A percentile compares a stretch with the other conserved stretches of the same genome.
These are phyloP conservation scores for Melanerpes aurifrons DNA, from an alignment of 2,113 vertebrate genomes.

Conservation along the genomic window DNA sequence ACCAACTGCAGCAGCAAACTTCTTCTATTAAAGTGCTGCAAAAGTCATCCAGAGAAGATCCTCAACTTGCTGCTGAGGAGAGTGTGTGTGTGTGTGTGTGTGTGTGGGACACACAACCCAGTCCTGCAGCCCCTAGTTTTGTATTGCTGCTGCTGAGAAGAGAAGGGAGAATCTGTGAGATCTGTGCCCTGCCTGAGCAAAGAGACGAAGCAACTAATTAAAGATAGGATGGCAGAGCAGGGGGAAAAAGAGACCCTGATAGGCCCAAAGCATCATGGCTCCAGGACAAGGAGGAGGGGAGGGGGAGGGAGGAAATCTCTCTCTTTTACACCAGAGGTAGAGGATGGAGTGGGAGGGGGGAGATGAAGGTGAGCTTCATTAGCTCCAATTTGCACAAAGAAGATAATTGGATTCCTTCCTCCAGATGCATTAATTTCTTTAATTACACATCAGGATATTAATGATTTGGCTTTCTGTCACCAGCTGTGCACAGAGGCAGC, in stretches of 20 bases:
- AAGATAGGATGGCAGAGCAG: constrained; percentile 46
- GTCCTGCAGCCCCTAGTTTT: background rate
- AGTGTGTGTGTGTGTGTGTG: too few relatives aligned
- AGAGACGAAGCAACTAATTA: constrained; percentile 53
- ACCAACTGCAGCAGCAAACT: background rate
- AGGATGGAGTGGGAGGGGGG: background rate
- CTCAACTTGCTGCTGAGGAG: background rate
- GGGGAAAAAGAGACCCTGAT: constrained; percentile 36
- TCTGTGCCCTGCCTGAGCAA: constrained; percentile 24
- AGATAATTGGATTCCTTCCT: constrained; percentile 29
- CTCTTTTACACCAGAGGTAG: background rate
- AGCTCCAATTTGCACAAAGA: constrained; percentile 4
- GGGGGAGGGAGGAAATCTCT: background rate
- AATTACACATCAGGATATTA: constrained; percentile 49
- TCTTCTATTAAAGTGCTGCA: background rate
- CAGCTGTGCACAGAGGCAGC: constrained; percentile 21
- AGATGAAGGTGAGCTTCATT: constrained; percentile 29
- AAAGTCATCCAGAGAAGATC: background rate
- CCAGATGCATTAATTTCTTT: constrained; percentile 14
- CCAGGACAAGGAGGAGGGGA: background rate
- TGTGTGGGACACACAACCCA: background rate
- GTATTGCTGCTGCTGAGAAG: background rate
- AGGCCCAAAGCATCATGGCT: constrained; percentile 33
- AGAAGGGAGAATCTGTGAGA: constrained; percentile 29
- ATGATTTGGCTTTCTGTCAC: constrained; percentile 51